Evolutionary conservation across 2,113 vertebrate species (phyloP), one percentile per base, ranked within the genome.

Genomic region (Spheniscus mendiculus): DNA sequence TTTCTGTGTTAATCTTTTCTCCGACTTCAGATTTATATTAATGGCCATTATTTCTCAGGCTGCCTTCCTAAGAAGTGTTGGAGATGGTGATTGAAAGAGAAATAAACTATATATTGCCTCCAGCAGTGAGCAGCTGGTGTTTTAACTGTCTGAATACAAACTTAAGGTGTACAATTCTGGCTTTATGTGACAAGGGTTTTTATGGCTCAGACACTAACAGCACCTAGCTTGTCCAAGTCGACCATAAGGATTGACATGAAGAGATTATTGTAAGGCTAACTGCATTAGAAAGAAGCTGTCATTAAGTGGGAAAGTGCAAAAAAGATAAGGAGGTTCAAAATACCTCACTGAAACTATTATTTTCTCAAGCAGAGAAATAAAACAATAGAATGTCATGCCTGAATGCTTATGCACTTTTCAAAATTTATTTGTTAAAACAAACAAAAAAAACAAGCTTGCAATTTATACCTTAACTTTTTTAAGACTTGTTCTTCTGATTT

Each of bases 1-100:
- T 97, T 96, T 97, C 92, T 89, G 74, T 72, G 84, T 93, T 97
- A 96, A 95, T 97, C 86, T 98, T 95, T 96, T 95, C 87, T 96
- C 83, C 90, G 72, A 92, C 85, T 97, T 96, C 74, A 92, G 78
- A 95, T 97, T 97, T 97, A 93, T 97, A 96, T 98, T 97, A 98
- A 97, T 96, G 90, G 44, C 55, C 62, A 82, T 93, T 36, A 62
- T 96, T 97, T 66, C 73, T 95, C 81, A 89, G 94, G 52, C 84
- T 96, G 70, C 79, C 89, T 94, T 87, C 84, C n/a, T 69, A 55
- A 92, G 90, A 93, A 96, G 63, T 71, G 47, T 49, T 95, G 72
- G 55, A 36, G 27, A 96, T 86, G 17, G 34, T 85, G 84, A 97
- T 10, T 80, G 63, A 95, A 96, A 91, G 47, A 93, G 73, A 98